Percentiles rank a stretch among this genome's conserved stretches.
These are phyloP conservation scores for Cottus gobio DNA, from an alignment of 2,113 vertebrate species.

Conservation along the genomic window DNA sequence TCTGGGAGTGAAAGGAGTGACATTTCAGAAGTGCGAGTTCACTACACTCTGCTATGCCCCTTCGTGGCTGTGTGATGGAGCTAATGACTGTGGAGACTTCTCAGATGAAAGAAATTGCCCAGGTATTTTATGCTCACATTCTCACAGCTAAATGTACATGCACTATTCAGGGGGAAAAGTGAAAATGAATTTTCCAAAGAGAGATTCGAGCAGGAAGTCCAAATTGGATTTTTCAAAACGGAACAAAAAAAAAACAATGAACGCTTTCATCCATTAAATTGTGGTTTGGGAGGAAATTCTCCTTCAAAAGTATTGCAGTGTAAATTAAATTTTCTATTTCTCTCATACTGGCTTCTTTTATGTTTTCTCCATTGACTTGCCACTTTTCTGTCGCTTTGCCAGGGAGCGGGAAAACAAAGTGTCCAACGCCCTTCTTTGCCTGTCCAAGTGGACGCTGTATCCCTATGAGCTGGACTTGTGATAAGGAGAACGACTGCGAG, in stretches of 20 bases:
- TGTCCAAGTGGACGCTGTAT: constrained; percentile 95
- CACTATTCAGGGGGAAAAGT: not conserved
- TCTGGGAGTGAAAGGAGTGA: constrained; percentile 91
- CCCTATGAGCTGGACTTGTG: constrained; percentile 97
- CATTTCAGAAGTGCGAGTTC: constrained; percentile 93
- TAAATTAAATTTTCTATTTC: constrained; percentile 12
- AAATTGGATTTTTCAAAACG: constrained; percentile 22
- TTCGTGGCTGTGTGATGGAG: constrained; percentile 92
- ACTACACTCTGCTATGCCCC: constrained; percentile 93
- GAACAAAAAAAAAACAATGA: constrained; percentile 26
- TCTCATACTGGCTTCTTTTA: not conserved
- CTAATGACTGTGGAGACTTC: constrained; percentile 96
- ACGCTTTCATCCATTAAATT: constrained; percentile 44
- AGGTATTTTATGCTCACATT: constrained; percentile 79
- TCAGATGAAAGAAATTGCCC: constrained; percentile 95
- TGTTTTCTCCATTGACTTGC: constrained; percentile 1
- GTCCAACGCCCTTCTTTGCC: constrained; percentile 85
- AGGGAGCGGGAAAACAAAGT: constrained; percentile 75
- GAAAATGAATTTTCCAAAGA: constrained; percentile 8
- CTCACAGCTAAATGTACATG: constrained; percentile 10
- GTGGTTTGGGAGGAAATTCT: constrained; percentile 22
- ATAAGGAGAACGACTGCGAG: constrained; percentile 96
- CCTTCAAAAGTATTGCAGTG: constrained; percentile 19
- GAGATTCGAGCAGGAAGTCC: not conserved
- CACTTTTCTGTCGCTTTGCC: constrained; percentile 5